phyloP scores from a whole-genome alignment of 2,888 invertebrate genomes.

The Apamea crenata region DNA sequence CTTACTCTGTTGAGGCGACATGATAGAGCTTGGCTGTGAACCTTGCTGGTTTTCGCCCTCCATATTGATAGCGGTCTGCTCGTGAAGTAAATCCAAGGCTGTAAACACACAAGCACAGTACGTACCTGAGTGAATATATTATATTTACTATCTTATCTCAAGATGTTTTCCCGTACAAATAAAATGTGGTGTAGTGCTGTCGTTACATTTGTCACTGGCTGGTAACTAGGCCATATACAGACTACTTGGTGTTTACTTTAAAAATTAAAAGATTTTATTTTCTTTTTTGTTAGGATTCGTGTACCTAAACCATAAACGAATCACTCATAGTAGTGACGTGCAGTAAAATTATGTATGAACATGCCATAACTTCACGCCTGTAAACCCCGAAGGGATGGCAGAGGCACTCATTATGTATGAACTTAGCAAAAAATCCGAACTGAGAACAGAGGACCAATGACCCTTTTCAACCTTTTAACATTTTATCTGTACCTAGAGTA shows the following conservation, averaged over 20 bases:
- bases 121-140: conserved; percentile 39
- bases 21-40: conserved; percentile 86
- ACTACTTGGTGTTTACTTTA: conserved; percentile 16
- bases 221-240: not conserved
- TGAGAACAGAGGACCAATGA: not conserved
- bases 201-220: conserved; percentile 10
- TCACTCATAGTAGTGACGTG: not conserved
- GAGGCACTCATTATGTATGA: not conserved
- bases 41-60: conserved; percentile 83
- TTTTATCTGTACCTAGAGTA: not conserved
- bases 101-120: conserved; percentile 56
- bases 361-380: not conserved
- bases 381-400: not conserved
- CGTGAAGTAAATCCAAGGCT: conserved; percentile 93
- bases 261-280: conserved; percentile 12
- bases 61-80: conserved; percentile 91
- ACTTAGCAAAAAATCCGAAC: not conserved
- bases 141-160: conserved; percentile 70
- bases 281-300: conserved; percentile 2
- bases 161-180: conserved; percentile 49
- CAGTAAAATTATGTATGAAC: not conserved
- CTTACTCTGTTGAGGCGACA: conserved; percentile 88
- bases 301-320: not conserved
- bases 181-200: conserved; percentile 31
- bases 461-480: not conserved